Evolutionary conservation across 2,113 vertebrate species (phyloP), one percentile per base, ranked within the genome.

Genomic region (Alligator mississippiensis): DNA sequence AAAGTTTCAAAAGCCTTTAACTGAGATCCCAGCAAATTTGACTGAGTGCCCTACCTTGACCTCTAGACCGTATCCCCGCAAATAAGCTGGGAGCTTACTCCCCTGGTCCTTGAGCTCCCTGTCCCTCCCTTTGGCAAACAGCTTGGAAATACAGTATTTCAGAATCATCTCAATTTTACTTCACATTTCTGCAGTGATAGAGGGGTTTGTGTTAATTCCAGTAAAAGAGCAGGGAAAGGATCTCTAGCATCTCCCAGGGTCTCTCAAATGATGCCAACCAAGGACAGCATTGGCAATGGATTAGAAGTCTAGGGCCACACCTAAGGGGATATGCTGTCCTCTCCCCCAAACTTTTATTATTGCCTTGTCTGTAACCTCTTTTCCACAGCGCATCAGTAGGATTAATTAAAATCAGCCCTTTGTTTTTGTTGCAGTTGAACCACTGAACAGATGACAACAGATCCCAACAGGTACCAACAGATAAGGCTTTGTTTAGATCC

Each of bases 401-500:
- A n/a, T 34, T 47, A 74, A 25, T 14, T 5, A 38, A 5, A 7
- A 38, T 38, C 34, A 19, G 24, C 5, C 70, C 70, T 74, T 22
- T 5, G 34, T 6, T 18, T 66, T 94, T 82, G 95, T 92, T 88
- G 90, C 60, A 89, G 82, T 74, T 90, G 91, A 90, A 80, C 85
- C 92, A 93, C 82, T 84, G 90, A 95, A 95, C 80, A 93, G 89
- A 92, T 84, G 96, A 92, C 90, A 90, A 90, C 94, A 96, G 96
- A 95, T 95, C 94, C 85, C 91, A 27, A 93, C 95, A 97, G 96
- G 94, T 96, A 95, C 95, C 87, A 93, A 82, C 80, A 76, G 78
- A 96, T 94, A 96, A 92, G 59, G 94, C 94, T 84, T 93, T 93
- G 92, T 97, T 97, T 94, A 96, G 92, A 82, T 59, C 85, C 81